phyloP scores from a whole-genome alignment of 2,888 invertebrate genomes.

The Leptothorax acervorum region DNA sequence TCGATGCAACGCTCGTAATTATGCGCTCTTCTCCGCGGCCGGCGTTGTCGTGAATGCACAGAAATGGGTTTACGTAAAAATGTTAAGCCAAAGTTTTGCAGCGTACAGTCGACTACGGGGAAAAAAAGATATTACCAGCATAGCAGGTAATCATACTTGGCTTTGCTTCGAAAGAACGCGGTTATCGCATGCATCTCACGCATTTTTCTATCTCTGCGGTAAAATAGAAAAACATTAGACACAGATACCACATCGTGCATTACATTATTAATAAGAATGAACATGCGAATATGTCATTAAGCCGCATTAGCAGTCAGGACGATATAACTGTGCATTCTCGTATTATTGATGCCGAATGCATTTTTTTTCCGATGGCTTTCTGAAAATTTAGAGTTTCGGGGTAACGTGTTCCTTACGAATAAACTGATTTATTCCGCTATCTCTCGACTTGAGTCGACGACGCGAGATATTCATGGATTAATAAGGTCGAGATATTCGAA shows the following conservation, averaged over 20 bases:
- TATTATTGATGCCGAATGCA: background rate
- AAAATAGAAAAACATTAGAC: constrained; percentile 4
- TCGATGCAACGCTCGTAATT: constrained; percentile 37
- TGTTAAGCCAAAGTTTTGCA: constrained; percentile 18
- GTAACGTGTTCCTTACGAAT: background rate
- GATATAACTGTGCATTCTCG: background rate
- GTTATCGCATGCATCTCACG: background rate
- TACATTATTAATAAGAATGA: constrained; percentile 9
- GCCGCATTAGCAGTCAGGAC: background rate
- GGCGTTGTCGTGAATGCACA: background rate
- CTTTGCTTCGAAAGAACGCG: background rate
- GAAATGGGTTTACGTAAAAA: constrained; percentile 26
- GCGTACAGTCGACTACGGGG: background rate
- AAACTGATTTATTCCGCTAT: background rate
- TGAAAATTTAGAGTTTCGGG: background rate
- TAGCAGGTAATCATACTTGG: background rate
- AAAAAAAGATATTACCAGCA: background rate
- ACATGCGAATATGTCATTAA: constrained; percentile 9
- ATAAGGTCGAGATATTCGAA: constrained; percentile 19
- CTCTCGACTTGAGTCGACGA: background rate
- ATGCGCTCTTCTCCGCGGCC: background rate
- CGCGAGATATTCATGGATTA: constrained; percentile 15
- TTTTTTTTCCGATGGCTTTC: background rate
- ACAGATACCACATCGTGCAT: background rate
- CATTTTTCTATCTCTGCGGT: background rate